A percentile compares a stretch with the other conserved stretches of the same genome.
Conservation (phyloP, 37 sponge, comb jelly and placozoan species). For the Tethya wilhelma region DNA sequence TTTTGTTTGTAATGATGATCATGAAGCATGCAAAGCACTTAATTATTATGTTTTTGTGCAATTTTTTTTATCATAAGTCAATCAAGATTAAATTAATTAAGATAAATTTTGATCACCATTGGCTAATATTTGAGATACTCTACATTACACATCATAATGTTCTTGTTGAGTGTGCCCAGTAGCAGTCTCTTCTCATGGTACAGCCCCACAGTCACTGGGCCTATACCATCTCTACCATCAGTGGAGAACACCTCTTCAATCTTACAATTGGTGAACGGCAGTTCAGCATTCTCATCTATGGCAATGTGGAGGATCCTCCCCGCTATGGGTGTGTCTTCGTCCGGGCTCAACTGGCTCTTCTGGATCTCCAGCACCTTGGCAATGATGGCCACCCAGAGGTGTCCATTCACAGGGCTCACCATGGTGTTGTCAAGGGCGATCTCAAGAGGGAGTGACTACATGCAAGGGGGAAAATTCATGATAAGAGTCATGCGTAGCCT, state of each 20-base stretch:
- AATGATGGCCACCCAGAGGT: constrained; percentile 32
- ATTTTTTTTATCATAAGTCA: constrained; percentile 5
- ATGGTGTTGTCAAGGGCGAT: constrained; percentile 22
- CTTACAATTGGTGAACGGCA: constrained; percentile 18
- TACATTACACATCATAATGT: constrained; percentile 37
- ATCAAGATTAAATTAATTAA: not conserved
- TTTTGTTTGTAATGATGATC: not conserved
- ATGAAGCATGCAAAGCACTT: not conserved
- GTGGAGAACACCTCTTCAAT: constrained; percentile 43
- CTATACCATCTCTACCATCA: not conserved
- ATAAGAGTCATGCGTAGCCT: too few relatives aligned
- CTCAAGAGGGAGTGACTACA: constrained; percentile 15
- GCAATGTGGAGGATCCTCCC: constrained; percentile 14
- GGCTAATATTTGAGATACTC: constrained; percentile 18
- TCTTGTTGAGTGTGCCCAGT: constrained; percentile 3
- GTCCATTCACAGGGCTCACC: constrained; percentile 31
- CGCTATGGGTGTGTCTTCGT: not conserved
- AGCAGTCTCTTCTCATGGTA: constrained; percentile 13
- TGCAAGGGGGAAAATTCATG: too few relatives aligned
- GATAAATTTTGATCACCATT: too few relatives aligned
- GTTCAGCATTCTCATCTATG: constrained; percentile 13
- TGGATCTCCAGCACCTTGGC: not conserved
- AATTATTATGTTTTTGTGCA: not conserved
- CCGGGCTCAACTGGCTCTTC: not conserved
- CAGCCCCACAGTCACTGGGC: constrained; percentile 1